Base-by-base conservation (phyloP, 2,797 vertebrate species). In the Lemur catta region DNA sequence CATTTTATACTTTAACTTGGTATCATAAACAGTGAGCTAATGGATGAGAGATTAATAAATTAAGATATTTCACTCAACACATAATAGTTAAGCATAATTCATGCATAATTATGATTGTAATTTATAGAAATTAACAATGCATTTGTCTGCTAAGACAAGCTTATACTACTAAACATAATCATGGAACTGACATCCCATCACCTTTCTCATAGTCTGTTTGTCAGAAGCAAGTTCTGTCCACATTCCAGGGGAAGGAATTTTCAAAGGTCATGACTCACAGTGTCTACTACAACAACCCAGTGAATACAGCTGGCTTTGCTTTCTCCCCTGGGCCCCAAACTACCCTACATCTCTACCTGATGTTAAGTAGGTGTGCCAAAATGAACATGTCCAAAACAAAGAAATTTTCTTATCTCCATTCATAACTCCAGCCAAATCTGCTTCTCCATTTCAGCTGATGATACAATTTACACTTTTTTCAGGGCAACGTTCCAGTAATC, bases 1-100 rank as follows among this genome's bases (percentile, higher is more conserved):
- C 96, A 95, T 97, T 95, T 96, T 96, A 57, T 59, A 94, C 80
- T 97, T 97, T 95, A 98, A 93, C 46, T 95, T 91, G 63, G 2
- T 78, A 50, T 86, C 61, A 95, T 97, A 97, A 94, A 61, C 52
- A 97, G 43, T 41, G 9, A 72, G 93, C 81, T 96, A 94, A 96
- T 92, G 50, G 65, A 93, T 97, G 46, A 92, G 28, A 98, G 24
- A 63, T 91, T 95, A 97, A 96, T 85, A 97, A 96, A 92, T 91
- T 86, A 79, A 98, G 97, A 93, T 26, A 87, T 92, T 52, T 28
- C 41, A 72, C 30, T 75, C 71, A 93, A 30, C 33, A 81, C 90
- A 86, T 80, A 97, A 85, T 79, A 97, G 85, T 93, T 93, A 93
- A 84, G 28, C 84, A 72, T 18, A 89, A 87, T 2, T 18, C 41